A percentile compares a stretch with the other conserved stretches of the same genome.
These are phyloP conservation scores for Pristionchus mayeri DNA, from an alignment of 2,888 invertebrate genomes.

Conservation along the genomic window DNA sequence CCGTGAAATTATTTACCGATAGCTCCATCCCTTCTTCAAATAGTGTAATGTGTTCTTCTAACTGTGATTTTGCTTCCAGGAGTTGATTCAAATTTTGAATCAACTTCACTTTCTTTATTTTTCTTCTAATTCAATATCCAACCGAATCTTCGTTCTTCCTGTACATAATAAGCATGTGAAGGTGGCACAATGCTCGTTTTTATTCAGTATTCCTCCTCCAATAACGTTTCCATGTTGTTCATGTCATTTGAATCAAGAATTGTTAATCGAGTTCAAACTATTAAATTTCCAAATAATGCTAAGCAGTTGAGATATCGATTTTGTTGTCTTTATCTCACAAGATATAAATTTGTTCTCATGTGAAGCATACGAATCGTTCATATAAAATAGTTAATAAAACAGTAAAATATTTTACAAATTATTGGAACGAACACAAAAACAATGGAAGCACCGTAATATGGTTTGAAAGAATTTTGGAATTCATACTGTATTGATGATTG, in stretches of 20 bases:
- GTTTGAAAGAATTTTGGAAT: no score
- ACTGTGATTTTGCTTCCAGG: neutral
- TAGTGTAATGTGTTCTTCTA: neutral
- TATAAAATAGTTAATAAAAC: no score
- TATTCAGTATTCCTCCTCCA: neutral
- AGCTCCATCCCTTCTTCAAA: neutral
- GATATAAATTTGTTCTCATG: no score
- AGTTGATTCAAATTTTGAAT: neutral
- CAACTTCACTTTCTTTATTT: neutral
- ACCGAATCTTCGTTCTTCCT: no score
- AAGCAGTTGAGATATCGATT: constrained; percentile 16
- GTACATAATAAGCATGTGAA: constrained; percentile 9
- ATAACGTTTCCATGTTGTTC: neutral
- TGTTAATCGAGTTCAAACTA: neutral
- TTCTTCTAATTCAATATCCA: no score
- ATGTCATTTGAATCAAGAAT: constrained; percentile 23
- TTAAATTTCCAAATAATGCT: neutral
- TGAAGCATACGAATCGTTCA: no score
- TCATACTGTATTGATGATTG: no score
- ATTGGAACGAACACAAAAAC: no score
- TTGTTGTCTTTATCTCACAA: no score
- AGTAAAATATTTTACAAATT: no score
- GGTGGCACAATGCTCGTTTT: constrained; percentile 23
- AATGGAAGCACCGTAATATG: no score
- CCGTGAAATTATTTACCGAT: neutral